Evolutionary conservation across 2,888 invertebrate species (phyloP).

Genomic region (Dyspetes luteomarginatus): DNA sequence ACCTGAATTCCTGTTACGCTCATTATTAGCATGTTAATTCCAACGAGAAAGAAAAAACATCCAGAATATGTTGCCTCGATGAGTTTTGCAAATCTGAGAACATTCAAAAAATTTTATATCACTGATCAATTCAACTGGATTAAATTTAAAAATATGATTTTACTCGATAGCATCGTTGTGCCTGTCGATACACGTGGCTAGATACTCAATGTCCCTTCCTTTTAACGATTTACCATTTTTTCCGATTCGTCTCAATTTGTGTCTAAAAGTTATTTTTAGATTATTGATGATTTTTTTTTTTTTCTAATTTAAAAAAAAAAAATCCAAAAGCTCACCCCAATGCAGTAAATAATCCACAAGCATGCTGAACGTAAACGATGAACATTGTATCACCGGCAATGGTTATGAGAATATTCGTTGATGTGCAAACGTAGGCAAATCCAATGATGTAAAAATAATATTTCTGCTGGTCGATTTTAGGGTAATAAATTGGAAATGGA

Average conservation of each 20-base stretch:
- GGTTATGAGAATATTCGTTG: background rate
- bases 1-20: slow-evolving; percentile 15
- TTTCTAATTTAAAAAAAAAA: background rate
- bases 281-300: too few species aligned
- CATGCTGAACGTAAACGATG: slow-evolving; percentile 26
- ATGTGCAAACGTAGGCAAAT: background rate
- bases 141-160: background rate
- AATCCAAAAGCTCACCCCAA: slow-evolving; percentile 10
- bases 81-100: background rate
- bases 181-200: slow-evolving; percentile 29
- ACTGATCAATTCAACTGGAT: background rate
- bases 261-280: background rate
- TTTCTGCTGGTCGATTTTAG: slow-evolving; percentile 17
- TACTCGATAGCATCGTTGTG: slow-evolving; percentile 52
- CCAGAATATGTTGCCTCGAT: slow-evolving; percentile 17
- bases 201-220: background rate
- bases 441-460: slow-evolving; percentile 27
- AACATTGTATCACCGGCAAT: slow-evolving; percentile 21
- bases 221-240: background rate
- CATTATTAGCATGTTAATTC: slow-evolving; percentile 11
- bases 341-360: slow-evolving; percentile 32
- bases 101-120: background rate
- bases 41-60: slow-evolving; percentile 16
- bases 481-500: slow-evolving; percentile 26
- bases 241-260: slow-evolving; percentile 18